These are phyloP conservation scores for Toxotes jaculatrix DNA, from an alignment of 2,113 vertebrate species.

Conservation along the genomic window DNA sequence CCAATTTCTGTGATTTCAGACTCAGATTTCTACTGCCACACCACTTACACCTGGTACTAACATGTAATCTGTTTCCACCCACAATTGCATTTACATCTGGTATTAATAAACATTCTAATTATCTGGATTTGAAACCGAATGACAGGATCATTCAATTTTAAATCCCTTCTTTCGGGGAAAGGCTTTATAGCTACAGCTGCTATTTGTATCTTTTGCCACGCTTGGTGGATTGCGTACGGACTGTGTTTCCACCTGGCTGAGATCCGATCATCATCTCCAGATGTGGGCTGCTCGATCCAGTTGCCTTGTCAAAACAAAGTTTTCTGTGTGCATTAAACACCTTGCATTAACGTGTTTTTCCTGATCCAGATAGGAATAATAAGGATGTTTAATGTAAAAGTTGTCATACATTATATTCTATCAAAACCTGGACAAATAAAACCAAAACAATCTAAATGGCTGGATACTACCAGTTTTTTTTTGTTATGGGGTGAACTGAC, in stretches of 20 bases:
- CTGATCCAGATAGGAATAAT: not conserved
- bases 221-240: conserved; percentile 8
- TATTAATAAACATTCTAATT: not conserved
- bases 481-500: conserved; percentile 14
- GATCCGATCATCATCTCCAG: conserved; percentile 26
- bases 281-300: not conserved
- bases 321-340: conserved; percentile 22
- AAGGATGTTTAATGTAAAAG: not conserved
- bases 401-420: not conserved
- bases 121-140: not conserved
- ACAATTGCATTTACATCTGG: not conserved
- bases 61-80: not conserved
- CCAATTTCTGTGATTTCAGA: not conserved
- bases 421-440: not conserved
- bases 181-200: conserved; percentile 10
- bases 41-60: not conserved
- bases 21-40: not conserved
- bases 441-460: not conserved
- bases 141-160: not conserved
- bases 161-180: too few species aligned
- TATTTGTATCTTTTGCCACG: not conserved
- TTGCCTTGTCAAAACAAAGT: not conserved
- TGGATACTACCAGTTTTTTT: not conserved
- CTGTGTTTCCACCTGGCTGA: conserved; percentile 2
- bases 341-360: not conserved